Percentiles rank a stretch among this genome's conserved stretches.
Evolutionary conservation across 1,140 invertebrate genomes (phyloP).

Genomic region (Macrosteles quadrilineatus): DNA sequence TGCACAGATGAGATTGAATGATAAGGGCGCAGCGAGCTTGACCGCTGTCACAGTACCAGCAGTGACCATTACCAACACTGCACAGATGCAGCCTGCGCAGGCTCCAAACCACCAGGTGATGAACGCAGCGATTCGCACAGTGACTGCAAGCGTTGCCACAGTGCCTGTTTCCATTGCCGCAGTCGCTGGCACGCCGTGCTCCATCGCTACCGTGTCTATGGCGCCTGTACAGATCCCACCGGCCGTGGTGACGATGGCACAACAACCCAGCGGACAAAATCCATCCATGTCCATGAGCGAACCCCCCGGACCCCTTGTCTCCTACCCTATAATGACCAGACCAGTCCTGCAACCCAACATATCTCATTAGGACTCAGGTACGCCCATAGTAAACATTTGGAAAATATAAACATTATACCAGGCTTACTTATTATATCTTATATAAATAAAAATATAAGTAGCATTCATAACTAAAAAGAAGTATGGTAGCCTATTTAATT

Average conservation of each 20-base stretch:
- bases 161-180: slow-evolving; percentile 65
- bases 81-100: slow-evolving; percentile 42
- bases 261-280: slow-evolving; percentile 38
- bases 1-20: slow-evolving; percentile 69
- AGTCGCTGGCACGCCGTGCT: slow-evolving; percentile 52
- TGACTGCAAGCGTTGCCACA: slow-evolving; percentile 63
- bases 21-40: slow-evolving; percentile 56
- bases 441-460: too few relatives aligned
- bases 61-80: slow-evolving; percentile 59
- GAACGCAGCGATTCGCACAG: slow-evolving; percentile 57
- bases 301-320: slow-evolving; percentile 60
- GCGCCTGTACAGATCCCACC: slow-evolving; percentile 58
- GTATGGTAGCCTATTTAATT: too few relatives aligned
- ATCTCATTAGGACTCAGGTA: slow-evolving; percentile 3
- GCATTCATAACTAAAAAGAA: too few relatives aligned
- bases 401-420: too few relatives aligned
- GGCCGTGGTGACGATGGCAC: slow-evolving; percentile 61
- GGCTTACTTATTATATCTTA: too few relatives aligned
- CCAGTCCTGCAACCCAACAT: slow-evolving; percentile 26
- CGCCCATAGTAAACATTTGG: too few relatives aligned
- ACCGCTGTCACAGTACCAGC: slow-evolving; percentile 58
- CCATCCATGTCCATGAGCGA: slow-evolving; percentile 52
- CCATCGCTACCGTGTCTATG: slow-evolving; percentile 60
- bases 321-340: slow-evolving; percentile 70
- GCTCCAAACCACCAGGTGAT: slow-evolving; percentile 55